phyloP scores from a whole-genome alignment of 2,113 vertebrate genomes.

The Sebastes schlegelii region DNA sequence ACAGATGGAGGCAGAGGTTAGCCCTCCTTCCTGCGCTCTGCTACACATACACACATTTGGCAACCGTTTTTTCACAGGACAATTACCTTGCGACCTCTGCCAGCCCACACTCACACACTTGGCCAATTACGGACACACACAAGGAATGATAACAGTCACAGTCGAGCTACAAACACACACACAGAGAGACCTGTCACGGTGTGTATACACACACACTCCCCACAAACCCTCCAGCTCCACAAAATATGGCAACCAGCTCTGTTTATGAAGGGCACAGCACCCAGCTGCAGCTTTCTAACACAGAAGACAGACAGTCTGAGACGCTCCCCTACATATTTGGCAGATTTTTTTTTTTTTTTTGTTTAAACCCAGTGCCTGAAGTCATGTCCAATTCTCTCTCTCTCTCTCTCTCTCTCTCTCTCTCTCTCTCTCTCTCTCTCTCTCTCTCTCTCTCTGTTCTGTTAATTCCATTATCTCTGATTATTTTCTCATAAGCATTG shows the following conservation, averaged over 20 bases:
- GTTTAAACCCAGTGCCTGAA: constrained; percentile 56
- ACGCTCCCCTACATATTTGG: constrained; percentile 37
- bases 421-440: constrained; percentile 47
- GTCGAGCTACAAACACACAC: constrained; percentile 29
- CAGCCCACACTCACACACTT: constrained; percentile 50
- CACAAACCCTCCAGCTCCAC: constrained; percentile 38
- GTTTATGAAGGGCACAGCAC: constrained; percentile 66
- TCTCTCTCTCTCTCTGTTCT: constrained; percentile 41
- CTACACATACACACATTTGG: constrained; percentile 65
- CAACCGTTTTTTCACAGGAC: constrained; percentile 74
- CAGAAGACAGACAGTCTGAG: constrained; percentile 35
- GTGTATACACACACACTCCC: constrained; percentile 39
- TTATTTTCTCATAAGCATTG: constrained; percentile 72
- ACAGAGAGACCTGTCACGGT: constrained; percentile 47
- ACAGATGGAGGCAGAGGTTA: constrained; percentile 81
- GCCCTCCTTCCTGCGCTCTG: constrained; percentile 62
- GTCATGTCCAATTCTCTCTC: constrained; percentile 58
- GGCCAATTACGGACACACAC: constrained; percentile 69
- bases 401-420: constrained; percentile 40
- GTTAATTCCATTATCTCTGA: constrained; percentile 75
- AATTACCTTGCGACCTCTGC: constrained; percentile 76
- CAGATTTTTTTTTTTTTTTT: constrained; percentile 38
- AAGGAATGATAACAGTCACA: constrained; percentile 61
- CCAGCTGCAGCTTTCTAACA: constrained; percentile 57
- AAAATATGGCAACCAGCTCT: constrained; percentile 60